phyloP scores from a whole-genome alignment of 2,113 vertebrate genomes.

The Etheostoma spectabile region DNA sequence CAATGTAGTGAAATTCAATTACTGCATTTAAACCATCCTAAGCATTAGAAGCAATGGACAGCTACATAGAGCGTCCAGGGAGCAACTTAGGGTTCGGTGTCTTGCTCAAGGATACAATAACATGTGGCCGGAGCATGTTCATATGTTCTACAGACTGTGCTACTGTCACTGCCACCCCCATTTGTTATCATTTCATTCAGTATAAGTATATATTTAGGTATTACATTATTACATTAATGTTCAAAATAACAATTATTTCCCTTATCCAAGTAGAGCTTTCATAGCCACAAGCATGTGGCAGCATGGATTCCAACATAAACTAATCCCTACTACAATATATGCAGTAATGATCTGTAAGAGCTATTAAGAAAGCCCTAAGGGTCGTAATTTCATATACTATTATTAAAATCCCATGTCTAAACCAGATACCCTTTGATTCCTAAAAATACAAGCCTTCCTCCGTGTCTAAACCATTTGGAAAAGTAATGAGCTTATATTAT shows the following conservation, averaged over 20 bases:
- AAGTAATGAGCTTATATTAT: constrained; percentile 33
- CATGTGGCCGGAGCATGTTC: no score
- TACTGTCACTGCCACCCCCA: no score
- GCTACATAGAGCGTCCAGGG: no score
- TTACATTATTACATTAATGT: neutral
- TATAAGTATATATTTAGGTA: neutral
- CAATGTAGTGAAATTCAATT: no score
- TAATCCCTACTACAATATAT: constrained; percentile 39
- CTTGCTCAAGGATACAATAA: no score
- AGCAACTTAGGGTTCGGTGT: no score
- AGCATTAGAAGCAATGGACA: no score
- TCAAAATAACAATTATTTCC: constrained; percentile 21
- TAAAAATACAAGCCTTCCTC: constrained; percentile 23
- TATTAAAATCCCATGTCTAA: constrained; percentile 29
- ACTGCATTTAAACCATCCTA: no score
- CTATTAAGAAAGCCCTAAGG: constrained; percentile 27
- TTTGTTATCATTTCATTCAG: neutral
- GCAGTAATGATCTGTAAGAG: constrained; percentile 35
- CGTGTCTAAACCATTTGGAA: constrained; percentile 1
- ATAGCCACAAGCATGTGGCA: constrained; percentile 19
- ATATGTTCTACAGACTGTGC: no score
- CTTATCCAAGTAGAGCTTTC: constrained; percentile 18
- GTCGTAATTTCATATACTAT: constrained; percentile 28
- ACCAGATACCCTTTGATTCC: constrained; percentile 12
- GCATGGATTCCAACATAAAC: constrained; percentile 9